Percentiles rank a stretch among this genome's conserved stretches.
Conservation (phyloP, 1,140 invertebrate genomes). For the Pectinophora gossypiella region DNA sequence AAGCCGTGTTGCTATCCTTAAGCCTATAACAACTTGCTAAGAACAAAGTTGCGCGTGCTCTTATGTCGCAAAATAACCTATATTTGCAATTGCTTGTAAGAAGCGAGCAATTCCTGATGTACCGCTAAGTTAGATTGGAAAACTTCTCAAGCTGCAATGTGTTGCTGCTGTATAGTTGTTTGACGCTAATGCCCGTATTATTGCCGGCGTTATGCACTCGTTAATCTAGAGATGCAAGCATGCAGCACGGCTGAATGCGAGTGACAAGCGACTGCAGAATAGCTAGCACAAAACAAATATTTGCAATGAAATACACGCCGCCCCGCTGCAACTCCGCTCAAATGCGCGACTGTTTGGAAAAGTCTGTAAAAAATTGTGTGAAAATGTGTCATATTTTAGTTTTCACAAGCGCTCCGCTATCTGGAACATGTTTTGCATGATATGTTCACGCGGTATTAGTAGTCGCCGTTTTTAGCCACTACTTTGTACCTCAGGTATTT, state of each 20-base stretch:
- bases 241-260: background rate
- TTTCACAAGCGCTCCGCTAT: background rate
- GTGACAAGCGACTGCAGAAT: background rate
- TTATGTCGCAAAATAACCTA: background rate
- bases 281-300: background rate
- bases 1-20: background rate
- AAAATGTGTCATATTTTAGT: background rate
- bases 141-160: constrained; percentile 42
- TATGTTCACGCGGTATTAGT: too few relatives aligned
- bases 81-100: constrained; percentile 24
- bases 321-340: background rate
- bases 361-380: background rate
- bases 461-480: too few relatives aligned
- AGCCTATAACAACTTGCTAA: background rate
- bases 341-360: background rate
- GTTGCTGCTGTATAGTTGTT: constrained; percentile 7
- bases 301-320: background rate
- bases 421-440: background rate
- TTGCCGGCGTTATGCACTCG: background rate
- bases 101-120: constrained; percentile 45
- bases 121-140: constrained; percentile 53
- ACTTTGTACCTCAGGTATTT: too few relatives aligned
- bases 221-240: background rate
- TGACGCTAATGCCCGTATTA: background rate
- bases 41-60: background rate